These are phyloP conservation scores for Sebastes minor DNA, from an alignment of 2,797 vertebrate species.

Conservation along the genomic window DNA sequence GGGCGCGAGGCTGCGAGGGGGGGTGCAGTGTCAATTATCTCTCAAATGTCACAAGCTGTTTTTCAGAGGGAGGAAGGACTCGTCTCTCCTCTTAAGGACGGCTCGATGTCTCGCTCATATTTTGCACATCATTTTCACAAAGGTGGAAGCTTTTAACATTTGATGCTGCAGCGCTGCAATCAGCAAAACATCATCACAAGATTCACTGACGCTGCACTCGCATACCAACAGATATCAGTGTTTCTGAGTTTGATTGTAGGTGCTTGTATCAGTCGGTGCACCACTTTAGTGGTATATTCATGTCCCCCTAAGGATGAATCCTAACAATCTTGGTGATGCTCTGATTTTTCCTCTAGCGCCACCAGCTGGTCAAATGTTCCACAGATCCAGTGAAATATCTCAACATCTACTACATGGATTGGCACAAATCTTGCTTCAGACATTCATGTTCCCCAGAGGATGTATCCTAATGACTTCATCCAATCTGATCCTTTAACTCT, in stretches of 20 bases:
- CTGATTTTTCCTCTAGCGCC: too few relatives aligned
- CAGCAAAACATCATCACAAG: not conserved
- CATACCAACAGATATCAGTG: not conserved
- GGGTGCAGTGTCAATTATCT: slow-evolving; percentile 61
- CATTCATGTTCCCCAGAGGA: not conserved
- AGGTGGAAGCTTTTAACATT: slow-evolving; percentile 44
- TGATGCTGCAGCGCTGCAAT: not conserved
- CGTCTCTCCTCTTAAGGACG: slow-evolving; percentile 21
- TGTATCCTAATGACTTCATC: not conserved
- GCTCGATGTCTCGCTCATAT: not conserved
- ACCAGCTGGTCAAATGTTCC: too few relatives aligned
- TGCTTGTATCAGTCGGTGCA: not conserved
- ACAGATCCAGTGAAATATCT: too few relatives aligned
- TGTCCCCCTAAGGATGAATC: not conserved
- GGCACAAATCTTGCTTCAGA: too few relatives aligned
- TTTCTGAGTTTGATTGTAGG: not conserved
- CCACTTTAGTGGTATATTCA: not conserved
- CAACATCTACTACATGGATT: too few relatives aligned
- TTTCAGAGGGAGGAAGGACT: slow-evolving; percentile 38
- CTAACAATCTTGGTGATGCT: not conserved
- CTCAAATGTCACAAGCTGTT: slow-evolving; percentile 75
- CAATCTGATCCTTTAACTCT: not conserved
- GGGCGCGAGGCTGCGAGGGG: slow-evolving; percentile 31
- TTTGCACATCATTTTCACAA: not conserved
- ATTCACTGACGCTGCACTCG: not conserved